phyloP scores from a whole-genome alignment of 2,797 vertebrate species.

The Paedocypris micromegethes region DNA sequence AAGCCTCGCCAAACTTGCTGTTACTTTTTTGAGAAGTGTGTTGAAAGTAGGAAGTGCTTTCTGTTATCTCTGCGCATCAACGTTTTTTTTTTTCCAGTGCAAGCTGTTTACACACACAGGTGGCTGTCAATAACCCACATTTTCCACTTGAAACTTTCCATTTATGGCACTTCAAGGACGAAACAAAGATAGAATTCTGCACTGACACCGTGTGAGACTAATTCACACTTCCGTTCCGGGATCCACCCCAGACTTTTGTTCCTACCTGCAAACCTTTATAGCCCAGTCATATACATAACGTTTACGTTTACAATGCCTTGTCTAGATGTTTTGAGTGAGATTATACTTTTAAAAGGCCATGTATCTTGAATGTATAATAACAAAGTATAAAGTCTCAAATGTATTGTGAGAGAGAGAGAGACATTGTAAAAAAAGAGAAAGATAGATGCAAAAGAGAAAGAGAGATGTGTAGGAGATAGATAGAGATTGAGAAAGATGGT shows the following conservation, averaged over 20 bases:
- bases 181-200: not conserved
- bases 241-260: constrained; percentile 56
- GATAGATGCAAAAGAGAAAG: no score
- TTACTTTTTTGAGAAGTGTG: constrained; percentile 58
- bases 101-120: not conserved
- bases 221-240: not conserved
- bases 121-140: constrained; percentile 6
- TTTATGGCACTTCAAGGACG: not conserved
- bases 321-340: constrained; percentile 23
- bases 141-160: not conserved
- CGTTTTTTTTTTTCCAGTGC: not conserved
- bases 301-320: constrained; percentile 60
- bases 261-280: constrained; percentile 54
- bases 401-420: no score
- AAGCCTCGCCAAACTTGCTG: constrained; percentile 1
- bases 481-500: no score
- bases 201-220: not conserved
- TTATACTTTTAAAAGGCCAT: constrained; percentile 1
- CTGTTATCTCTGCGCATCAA: constrained; percentile 43
- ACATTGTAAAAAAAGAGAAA: no score
- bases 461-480: no score
- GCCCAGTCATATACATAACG: constrained; percentile 58
- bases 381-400: no score
- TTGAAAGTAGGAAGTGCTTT: constrained; percentile 61
- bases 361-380: no score